Conservation (phyloP, 1,140 invertebrate genomes). For the Eueides isabella region DNA sequence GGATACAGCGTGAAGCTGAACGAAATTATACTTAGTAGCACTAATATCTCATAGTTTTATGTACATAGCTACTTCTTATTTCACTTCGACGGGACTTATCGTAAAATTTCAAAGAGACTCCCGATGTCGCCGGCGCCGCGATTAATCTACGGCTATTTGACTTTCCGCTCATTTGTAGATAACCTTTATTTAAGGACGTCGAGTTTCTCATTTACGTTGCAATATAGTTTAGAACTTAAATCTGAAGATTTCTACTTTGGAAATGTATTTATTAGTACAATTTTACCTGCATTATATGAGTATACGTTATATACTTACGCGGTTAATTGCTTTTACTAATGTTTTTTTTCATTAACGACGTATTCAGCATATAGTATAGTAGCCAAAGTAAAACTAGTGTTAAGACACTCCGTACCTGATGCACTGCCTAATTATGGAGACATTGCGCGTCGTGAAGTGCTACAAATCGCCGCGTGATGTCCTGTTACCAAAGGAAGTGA, state of each 20-base stretch:
- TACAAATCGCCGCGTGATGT: too few relatives aligned
- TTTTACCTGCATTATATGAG: too few relatives aligned
- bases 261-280: background rate
- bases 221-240: slow-evolving; percentile 17
- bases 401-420: too few relatives aligned
- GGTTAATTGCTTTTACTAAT: too few relatives aligned
- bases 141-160: slow-evolving; percentile 26
- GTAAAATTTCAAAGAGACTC: slow-evolving; percentile 25
- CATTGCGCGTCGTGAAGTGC: too few relatives aligned
- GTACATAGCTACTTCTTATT: background rate
- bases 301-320: too few relatives aligned
- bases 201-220: slow-evolving; percentile 21
- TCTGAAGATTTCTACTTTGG: background rate
- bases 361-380: too few relatives aligned
- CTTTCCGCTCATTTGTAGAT: slow-evolving; percentile 27
- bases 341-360: too few relatives aligned
- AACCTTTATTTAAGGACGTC: slow-evolving; percentile 29
- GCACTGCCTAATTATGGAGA: too few relatives aligned
- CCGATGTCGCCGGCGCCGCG: slow-evolving; percentile 23
- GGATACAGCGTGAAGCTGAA: too few relatives aligned
- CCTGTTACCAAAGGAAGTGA: too few relatives aligned
- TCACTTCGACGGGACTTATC: slow-evolving; percentile 9
- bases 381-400: too few relatives aligned
- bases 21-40: background rate
- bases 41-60: background rate